Percentiles rank a stretch among this genome's conserved stretches.
Conservation (phyloP, 2,113 vertebrate genomes). For the Gymnobelideus leadbeateri region DNA sequence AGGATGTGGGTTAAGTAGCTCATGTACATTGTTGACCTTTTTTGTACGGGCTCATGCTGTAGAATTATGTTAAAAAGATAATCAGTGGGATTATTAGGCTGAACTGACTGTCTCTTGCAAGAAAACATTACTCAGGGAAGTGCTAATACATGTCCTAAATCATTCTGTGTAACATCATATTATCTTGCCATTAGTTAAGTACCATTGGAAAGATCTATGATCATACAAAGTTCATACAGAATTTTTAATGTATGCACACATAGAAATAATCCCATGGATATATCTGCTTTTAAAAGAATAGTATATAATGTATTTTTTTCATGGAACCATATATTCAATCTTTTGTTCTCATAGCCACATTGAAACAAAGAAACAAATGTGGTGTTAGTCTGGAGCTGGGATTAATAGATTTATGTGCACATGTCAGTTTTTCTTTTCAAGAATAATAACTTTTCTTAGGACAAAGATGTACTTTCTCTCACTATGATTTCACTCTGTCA, state of each 20-base stretch:
- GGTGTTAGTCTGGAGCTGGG: conserved; percentile 24
- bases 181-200: conserved; percentile 1
- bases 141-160: background rate
- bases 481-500: conserved; percentile 56
- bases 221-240: background rate
- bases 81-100: background rate
- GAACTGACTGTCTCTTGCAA: conserved; percentile 14
- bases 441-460: conserved; percentile 17
- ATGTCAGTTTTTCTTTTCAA: conserved; percentile 42
- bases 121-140: background rate
- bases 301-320: background rate
- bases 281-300: conserved; percentile 21
- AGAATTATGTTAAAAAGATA: conserved; percentile 14
- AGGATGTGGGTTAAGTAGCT: conserved; percentile 25
- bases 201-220: background rate
- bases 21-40: background rate
- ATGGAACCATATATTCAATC: background rate
- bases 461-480: conserved; percentile 4
- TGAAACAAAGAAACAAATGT: conserved; percentile 9
- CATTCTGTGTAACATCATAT: background rate
- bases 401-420: conserved; percentile 53
- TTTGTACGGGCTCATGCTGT: background rate
- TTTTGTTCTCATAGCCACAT: conserved; percentile 5
- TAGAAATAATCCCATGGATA: background rate
- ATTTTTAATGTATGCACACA: background rate